Conservation (phyloP, 2,888 invertebrate genomes). For the Brassicogethes aeneus region DNA sequence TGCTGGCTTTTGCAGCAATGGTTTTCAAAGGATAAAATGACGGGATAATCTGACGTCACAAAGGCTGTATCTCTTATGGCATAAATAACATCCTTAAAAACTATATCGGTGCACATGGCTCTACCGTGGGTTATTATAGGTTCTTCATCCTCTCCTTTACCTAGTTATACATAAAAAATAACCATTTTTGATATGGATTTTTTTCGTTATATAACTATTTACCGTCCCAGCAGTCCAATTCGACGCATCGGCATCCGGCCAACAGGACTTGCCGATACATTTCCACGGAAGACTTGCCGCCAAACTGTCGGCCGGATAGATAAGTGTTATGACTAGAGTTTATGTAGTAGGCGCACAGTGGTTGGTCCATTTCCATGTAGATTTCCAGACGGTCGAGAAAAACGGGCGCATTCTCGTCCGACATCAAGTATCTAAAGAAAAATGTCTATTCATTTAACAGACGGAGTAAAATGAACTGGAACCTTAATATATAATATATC, state of each 20-base stretch:
- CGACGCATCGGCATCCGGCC: slow-evolving; percentile 96
- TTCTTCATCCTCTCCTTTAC: slow-evolving; percentile 94
- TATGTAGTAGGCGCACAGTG: slow-evolving; percentile 96
- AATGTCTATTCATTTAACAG: slow-evolving; percentile 3
- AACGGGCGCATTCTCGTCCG: slow-evolving; percentile 99
- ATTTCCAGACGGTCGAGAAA: slow-evolving; percentile 96
- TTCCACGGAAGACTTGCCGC: slow-evolving; percentile 96
- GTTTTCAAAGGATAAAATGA: slow-evolving; percentile 98
- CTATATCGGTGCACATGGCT: slow-evolving; percentile 99
- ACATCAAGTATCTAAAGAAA: slow-evolving; percentile 76
- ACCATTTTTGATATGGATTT: neutral
- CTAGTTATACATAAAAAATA: slow-evolving; percentile 14
- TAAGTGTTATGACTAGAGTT: slow-evolving; percentile 98
- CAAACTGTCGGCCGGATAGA: slow-evolving; percentile 90
- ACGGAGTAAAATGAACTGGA: no score
- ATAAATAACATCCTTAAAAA: slow-evolving; percentile 96
- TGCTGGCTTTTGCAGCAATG: slow-evolving; percentile 98
- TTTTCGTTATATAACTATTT: slow-evolving; percentile 9
- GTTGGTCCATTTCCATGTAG: slow-evolving; percentile 99
- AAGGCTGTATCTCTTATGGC: slow-evolving; percentile 97
- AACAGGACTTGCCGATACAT: slow-evolving; percentile 97
- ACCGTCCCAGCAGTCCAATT: slow-evolving; percentile 97
- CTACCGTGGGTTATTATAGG: slow-evolving; percentile 99
- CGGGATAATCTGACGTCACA: slow-evolving; percentile 94
- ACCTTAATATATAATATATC: no score